Evolutionary conservation across 2,113 vertebrate species (phyloP), one percentile per base, ranked within the genome.

Genomic region (Ictidomys tridecemlineatus): DNA sequence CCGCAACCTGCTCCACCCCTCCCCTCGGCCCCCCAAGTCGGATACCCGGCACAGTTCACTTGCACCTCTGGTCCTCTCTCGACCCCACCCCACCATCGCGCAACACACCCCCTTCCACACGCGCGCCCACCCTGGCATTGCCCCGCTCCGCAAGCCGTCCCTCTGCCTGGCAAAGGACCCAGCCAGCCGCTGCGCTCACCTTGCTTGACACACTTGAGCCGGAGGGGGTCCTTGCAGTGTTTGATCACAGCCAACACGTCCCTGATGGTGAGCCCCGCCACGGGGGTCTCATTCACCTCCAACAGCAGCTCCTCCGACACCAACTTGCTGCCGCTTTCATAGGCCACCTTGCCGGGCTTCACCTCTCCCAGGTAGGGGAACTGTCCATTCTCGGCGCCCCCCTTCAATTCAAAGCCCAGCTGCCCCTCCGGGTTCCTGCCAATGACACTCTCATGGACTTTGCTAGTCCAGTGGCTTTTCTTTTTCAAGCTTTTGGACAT

Each of bases 391-490:
- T 99, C 99, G 79, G 99, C 99, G 93, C 99, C 99, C 98, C 99
- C 99, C 96, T 98, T 98, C 98, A 99, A 97, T 97, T 99, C 99
- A 98, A 99, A 99, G 98, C 99, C 99, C 97, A 99, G 99, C 97
- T 99, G 99, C 93, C 99, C 99, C 98, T 99, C 99, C 98, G 98
- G 97, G 98, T 98, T 98, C 99, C 99, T 99, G 98, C 98, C 98
- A 73, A 99, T 98, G 97, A 99, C 99, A 96, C 99, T 99, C 98
- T 99, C 99, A 45, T 99, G 99, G 99, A 99, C 99, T 98, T 99
- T 99, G 99, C 99, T 99, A 91, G 99, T 99, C 99, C 99, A 99
- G 99, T 99, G 99, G 99, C 99, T 99, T 98, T 99, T 99, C 99
- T 99, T 99, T 98, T 99, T 99, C 99, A 99, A 98, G 98, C 98